Percentiles rank a stretch among this genome's conserved stretches.
Evolutionary conservation across 2,888 invertebrate genomes (phyloP).

Genomic region (Tetranychus truncatus): DNA sequence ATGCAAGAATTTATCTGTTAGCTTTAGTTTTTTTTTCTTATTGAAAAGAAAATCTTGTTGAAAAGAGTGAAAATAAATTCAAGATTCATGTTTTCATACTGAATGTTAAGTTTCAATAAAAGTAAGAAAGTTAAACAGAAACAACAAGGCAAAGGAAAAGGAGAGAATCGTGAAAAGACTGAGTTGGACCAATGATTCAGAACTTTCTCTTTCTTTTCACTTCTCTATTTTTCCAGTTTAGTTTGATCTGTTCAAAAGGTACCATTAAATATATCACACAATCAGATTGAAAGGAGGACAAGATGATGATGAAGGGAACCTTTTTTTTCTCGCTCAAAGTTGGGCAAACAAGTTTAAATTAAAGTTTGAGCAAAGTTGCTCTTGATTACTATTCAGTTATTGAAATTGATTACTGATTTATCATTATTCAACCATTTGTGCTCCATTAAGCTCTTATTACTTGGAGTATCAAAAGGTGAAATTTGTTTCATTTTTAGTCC

Average conservation of each 20-base stretch:
- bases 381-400: not conserved
- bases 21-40: too few relatives aligned
- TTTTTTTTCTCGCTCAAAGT: not conserved
- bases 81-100: not conserved
- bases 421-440: too few relatives aligned
- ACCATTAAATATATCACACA: not conserved
- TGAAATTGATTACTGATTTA: not conserved
- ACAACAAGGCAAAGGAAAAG: not conserved
- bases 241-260: not conserved
- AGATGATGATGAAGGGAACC: not conserved
- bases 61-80: not conserved
- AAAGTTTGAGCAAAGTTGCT: not conserved
- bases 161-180: not conserved
- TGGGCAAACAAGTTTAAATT: constrained; percentile 1
- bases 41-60: too few relatives aligned
- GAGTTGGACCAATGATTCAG: not conserved
- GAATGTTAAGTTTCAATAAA: too few relatives aligned
- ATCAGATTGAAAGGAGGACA: not conserved
- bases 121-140: too few relatives aligned
- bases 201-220: not conserved
- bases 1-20: too few relatives aligned
- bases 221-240: not conserved
- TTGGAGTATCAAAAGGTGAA: too few relatives aligned
- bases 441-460: too few relatives aligned
- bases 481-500: not conserved